Conservation (phyloP, 2,888 invertebrate species). For the Drosophila kambysellisi region DNA sequence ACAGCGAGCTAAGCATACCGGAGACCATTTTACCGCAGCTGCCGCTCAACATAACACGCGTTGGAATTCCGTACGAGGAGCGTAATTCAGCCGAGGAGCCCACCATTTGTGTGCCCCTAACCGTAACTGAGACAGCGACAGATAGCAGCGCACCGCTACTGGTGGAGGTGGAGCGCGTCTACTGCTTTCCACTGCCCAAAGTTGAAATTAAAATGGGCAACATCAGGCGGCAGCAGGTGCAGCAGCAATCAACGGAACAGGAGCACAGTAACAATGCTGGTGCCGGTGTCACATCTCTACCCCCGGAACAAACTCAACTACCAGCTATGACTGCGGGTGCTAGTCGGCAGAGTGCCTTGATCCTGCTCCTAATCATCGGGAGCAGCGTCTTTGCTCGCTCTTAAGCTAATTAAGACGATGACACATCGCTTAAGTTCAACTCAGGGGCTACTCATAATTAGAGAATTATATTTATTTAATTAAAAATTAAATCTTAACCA, state of each 20-base stretch:
- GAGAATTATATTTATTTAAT: slow-evolving; percentile 35
- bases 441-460: slow-evolving; percentile 65
- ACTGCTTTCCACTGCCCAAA: slow-evolving; percentile 80
- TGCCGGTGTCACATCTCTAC: slow-evolving; percentile 10
- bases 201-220: slow-evolving; percentile 62
- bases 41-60: slow-evolving; percentile 77
- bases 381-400: slow-evolving; percentile 19
- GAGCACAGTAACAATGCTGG: slow-evolving; percentile 32
- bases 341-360: not conserved
- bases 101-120: slow-evolving; percentile 78
- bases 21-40: slow-evolving; percentile 65
- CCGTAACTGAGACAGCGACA: slow-evolving; percentile 70
- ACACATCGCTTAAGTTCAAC: slow-evolving; percentile 44
- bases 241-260: slow-evolving; percentile 16
- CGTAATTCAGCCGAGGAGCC: slow-evolving; percentile 76
- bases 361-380: slow-evolving; percentile 34
- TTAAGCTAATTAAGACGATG: slow-evolving; percentile 34
- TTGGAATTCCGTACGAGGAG: slow-evolving; percentile 78
- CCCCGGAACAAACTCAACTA: slow-evolving; percentile 29
- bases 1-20: slow-evolving; percentile 72
- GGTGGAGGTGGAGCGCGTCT: slow-evolving; percentile 77
- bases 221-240: slow-evolving; percentile 24
- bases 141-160: slow-evolving; percentile 54
- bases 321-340: slow-evolving; percentile 24
- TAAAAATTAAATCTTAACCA: slow-evolving; percentile 45